These are phyloP conservation scores for Oncopeltus fasciatus DNA, from an alignment of 1,140 invertebrate species.

Conservation along the genomic window DNA sequence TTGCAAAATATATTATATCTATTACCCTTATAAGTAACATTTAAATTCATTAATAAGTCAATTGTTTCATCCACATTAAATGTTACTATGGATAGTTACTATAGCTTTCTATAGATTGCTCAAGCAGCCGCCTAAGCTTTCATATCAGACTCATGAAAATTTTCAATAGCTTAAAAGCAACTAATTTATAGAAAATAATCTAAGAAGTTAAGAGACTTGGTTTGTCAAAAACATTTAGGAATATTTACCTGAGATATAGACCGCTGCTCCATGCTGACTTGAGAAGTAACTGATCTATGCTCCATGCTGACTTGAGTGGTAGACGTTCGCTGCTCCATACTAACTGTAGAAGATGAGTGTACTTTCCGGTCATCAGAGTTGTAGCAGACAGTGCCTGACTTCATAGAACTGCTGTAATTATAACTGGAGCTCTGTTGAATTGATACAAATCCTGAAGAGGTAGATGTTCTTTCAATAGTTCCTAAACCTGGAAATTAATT, in stretches of 20 bases:
- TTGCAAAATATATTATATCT: no score
- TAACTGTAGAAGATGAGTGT: not conserved
- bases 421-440: slow-evolving; percentile 42
- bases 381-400: slow-evolving; percentile 4
- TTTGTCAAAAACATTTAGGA: no score
- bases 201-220: no score
- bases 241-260: not conserved
- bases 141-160: no score
- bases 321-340: not conserved
- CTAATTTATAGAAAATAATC: no score
- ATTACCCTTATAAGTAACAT: no score
- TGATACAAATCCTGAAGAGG: slow-evolving; percentile 51
- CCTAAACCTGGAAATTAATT: not conserved
- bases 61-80: no score
- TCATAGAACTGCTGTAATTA: slow-evolving; percentile 7
- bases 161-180: no score
- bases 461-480: slow-evolving; percentile 14
- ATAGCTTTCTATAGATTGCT: no score
- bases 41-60: no score
- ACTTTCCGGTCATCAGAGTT: not conserved
- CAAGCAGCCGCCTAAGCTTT: no score
- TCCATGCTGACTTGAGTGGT: not conserved
- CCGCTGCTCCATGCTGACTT: not conserved
- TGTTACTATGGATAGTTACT: no score
- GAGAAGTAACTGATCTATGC: not conserved